Percentiles rank a stretch among this genome's conserved stretches.
These are phyloP conservation scores for Zosterops lateralis DNA, from an alignment of 2,113 vertebrate genomes.

Conservation along the genomic window DNA sequence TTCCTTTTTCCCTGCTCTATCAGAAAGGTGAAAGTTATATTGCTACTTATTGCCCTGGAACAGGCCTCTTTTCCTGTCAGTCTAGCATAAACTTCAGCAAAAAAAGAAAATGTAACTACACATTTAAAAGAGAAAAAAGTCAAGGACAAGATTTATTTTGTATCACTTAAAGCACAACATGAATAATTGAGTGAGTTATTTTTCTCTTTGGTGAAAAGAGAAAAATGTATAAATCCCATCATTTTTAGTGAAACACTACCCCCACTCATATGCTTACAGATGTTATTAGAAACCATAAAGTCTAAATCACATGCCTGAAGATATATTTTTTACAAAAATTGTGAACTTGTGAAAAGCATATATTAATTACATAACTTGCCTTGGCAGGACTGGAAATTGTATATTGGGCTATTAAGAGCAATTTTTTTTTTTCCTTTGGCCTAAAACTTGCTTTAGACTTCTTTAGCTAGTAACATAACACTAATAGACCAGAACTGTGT, in stretches of 20 bases:
- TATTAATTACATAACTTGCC: background rate
- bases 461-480: background rate
- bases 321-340: background rate
- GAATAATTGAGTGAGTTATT: slow-evolving; percentile 2
- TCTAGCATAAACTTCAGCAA: background rate
- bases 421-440: background rate
- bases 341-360: background rate
- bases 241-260: background rate
- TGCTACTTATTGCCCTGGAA: background rate
- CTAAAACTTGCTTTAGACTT: background rate
- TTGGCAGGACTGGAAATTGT: background rate
- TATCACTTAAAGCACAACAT: background rate
- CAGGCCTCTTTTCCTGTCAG: background rate
- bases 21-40: background rate
- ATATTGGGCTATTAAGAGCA: background rate
- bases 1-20: background rate
- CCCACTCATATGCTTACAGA: background rate
- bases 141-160: slow-evolving; percentile 10
- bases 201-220: background rate
- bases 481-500: background rate
- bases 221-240: background rate
- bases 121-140: background rate
- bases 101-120: background rate
- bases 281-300: background rate
- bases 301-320: background rate